Evolutionary conservation across 2,888 invertebrate species (phyloP).

Genomic region (Smittia aterrima): DNA sequence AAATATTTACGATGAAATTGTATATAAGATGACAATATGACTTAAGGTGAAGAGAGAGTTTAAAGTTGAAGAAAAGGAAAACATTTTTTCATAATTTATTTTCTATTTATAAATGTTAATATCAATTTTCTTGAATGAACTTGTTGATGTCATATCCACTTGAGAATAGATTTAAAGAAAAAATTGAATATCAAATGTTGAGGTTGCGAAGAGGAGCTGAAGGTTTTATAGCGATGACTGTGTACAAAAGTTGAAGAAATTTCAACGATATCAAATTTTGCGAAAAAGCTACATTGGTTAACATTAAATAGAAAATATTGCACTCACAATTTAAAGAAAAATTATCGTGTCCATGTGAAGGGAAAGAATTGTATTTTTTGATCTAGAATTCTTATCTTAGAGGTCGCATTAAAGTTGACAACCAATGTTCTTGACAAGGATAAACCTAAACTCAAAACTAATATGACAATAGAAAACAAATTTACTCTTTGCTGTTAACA

Average conservation of each 20-base stretch:
- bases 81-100: neutral
- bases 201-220: neutral
- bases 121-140: neutral
- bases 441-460: neutral
- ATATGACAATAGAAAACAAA: constrained; percentile 1
- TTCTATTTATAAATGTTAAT: neutral
- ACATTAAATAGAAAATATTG: neutral
- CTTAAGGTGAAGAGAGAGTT: neutral
- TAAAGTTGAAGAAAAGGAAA: neutral
- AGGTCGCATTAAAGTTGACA: neutral
- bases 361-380: neutral
- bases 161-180: neutral
- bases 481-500: neutral
- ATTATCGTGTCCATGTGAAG: neutral
- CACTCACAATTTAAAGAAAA: neutral
- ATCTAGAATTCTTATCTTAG: neutral
- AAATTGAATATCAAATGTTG: neutral
- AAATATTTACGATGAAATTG: no score
- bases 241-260: neutral
- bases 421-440: neutral
- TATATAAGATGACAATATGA: neutral
- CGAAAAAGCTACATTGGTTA: neutral
- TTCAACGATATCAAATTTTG: constrained; percentile 2
- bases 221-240: neutral
- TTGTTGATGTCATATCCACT: neutral